Conservation (phyloP, 2,113 vertebrate genomes). For the Myrmophylax atrothorax region DNA sequence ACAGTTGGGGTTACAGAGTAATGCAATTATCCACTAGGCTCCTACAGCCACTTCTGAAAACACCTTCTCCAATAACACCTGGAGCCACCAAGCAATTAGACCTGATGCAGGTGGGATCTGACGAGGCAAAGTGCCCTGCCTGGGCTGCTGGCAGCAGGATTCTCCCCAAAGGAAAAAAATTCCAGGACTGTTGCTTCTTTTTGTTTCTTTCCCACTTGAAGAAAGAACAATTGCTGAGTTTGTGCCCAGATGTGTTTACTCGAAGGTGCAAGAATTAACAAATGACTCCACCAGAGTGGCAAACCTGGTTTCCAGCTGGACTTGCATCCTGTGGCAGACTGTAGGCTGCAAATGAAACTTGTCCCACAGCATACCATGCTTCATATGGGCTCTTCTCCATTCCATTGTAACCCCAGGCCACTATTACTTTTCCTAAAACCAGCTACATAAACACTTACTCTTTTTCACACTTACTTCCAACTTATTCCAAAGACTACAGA, state of each 20-base stretch:
- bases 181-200: rapidly evolving
- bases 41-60: neutral
- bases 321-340: neutral
- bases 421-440: neutral
- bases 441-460: neutral
- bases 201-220: neutral
- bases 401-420: neutral
- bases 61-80: neutral
- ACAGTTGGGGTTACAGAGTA: neutral
- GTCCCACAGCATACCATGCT: neutral
- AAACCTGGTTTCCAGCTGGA: neutral
- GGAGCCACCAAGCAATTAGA: neutral
- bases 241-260: neutral
- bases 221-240: neutral
- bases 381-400: neutral
- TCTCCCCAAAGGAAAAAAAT: neutral
- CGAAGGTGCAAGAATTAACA: neutral
- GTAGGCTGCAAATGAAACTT: neutral
- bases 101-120: neutral
- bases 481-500: neutral
- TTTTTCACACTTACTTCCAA: neutral
- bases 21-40: neutral
- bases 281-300: neutral
- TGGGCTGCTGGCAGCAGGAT: neutral
- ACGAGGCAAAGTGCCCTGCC: neutral